Conservation (phyloP, 2,888 invertebrate species). For the Acholoe squamosa region DNA sequence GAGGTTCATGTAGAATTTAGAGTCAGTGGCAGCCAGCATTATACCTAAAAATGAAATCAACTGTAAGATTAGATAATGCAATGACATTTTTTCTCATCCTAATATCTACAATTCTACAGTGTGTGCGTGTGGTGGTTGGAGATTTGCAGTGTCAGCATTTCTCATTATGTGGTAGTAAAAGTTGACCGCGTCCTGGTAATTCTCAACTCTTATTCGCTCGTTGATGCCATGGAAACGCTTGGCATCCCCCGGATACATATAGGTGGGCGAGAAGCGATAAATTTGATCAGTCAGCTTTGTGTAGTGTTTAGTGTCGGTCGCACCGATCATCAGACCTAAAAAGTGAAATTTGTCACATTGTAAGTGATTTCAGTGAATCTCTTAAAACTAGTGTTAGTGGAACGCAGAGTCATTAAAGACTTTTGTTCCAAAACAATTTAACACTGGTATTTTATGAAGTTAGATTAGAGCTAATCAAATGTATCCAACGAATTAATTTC, state of each 20-base stretch:
- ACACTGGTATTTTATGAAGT: too few species aligned
- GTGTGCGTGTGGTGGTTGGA: slow-evolving; percentile 73
- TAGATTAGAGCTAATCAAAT: too few species aligned
- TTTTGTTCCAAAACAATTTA: too few species aligned
- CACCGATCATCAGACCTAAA: slow-evolving; percentile 81
- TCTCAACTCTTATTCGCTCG: slow-evolving; percentile 84
- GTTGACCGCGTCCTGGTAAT: slow-evolving; percentile 84
- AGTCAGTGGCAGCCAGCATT: slow-evolving; percentile 84
- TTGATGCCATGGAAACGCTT: slow-evolving; percentile 84
- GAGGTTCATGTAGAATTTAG: slow-evolving; percentile 83
- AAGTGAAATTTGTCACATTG: slow-evolving; percentile 20
- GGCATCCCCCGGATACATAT: slow-evolving; percentile 79
- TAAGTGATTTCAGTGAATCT: too few species aligned
- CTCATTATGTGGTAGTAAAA: slow-evolving; percentile 84
- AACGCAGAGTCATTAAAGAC: too few species aligned
- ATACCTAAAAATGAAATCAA: slow-evolving; percentile 72
- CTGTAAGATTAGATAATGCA: too few species aligned
- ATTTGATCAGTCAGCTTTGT: slow-evolving; percentile 82
- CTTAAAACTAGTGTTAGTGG: too few species aligned
- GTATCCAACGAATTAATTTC: too few species aligned
- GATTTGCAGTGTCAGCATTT: slow-evolving; percentile 80
- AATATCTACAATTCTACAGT: background rate
- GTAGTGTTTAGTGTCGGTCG: slow-evolving; percentile 85
- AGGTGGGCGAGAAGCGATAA: slow-evolving; percentile 84
- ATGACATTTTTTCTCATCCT: background rate